These are phyloP conservation scores for Acanthochromis polyacanthus DNA, from an alignment of 2,113 vertebrate species.

Conservation along the genomic window DNA sequence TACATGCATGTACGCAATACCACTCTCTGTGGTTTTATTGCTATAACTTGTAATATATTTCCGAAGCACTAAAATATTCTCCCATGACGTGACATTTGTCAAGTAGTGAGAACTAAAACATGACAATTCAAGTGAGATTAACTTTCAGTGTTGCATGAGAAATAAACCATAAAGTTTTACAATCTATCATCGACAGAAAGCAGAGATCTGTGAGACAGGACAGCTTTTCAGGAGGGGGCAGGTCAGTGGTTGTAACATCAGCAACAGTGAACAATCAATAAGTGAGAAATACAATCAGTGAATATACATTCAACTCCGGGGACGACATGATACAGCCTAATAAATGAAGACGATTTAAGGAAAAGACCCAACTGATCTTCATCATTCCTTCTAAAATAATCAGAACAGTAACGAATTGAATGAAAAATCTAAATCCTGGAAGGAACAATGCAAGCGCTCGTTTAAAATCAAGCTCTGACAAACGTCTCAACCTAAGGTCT, in stretches of 20 bases:
- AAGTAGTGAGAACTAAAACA: slow-evolving; percentile 61
- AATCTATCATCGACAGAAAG: slow-evolving; percentile 29
- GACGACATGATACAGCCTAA: slow-evolving; percentile 35
- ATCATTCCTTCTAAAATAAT: slow-evolving; percentile 41
- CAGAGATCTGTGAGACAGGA: slow-evolving; percentile 11
- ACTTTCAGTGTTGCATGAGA: slow-evolving; percentile 60
- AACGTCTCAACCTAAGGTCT: background rate
- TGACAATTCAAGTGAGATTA: slow-evolving; percentile 70
- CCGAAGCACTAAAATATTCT: slow-evolving; percentile 37
- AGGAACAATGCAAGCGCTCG: slow-evolving; percentile 30
- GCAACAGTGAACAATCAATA: slow-evolving; percentile 55
- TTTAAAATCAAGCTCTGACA: slow-evolving; percentile 47
- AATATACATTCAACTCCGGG: slow-evolving; percentile 77
- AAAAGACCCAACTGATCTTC: slow-evolving; percentile 7
- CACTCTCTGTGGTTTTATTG: slow-evolving; percentile 49
- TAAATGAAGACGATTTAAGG: slow-evolving; percentile 9
- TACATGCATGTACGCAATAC: slow-evolving; percentile 63
- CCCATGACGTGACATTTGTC: slow-evolving; percentile 38
- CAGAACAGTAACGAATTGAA: slow-evolving; percentile 34
- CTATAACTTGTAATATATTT: slow-evolving; percentile 42
- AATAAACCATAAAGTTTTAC: slow-evolving; percentile 25
- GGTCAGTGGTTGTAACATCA: slow-evolving; percentile 33
- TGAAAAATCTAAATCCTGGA: slow-evolving; percentile 44
- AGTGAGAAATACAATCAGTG: slow-evolving; percentile 69
- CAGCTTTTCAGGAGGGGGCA: slow-evolving; percentile 1